A percentile compares a stretch with the other conserved stretches of the same genome.
phyloP scores from a whole-genome alignment of 2,797 vertebrate species.

The Poliocrania exsul region DNA sequence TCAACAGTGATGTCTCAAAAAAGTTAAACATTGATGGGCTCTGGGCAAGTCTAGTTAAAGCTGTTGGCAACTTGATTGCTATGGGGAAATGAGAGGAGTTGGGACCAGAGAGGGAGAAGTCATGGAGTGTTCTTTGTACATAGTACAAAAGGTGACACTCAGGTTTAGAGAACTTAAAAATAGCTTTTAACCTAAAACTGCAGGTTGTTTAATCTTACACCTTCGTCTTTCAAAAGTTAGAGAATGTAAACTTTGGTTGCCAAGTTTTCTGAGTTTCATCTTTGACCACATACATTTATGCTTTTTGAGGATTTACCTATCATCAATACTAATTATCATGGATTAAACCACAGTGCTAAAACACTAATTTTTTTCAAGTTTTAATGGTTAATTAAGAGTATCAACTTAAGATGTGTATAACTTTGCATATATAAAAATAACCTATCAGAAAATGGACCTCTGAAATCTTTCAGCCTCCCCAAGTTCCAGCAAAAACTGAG shows the following conservation, averaged over 20 bases:
- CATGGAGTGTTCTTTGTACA: background rate
- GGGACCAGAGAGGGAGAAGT: background rate
- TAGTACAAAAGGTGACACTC: background rate
- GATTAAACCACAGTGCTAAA: background rate
- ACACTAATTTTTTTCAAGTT: background rate
- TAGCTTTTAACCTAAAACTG: background rate
- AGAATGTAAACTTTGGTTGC: background rate
- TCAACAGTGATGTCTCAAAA: background rate
- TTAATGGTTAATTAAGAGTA: background rate
- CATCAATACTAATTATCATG: background rate
- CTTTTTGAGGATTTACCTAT: background rate
- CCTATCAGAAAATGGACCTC: background rate
- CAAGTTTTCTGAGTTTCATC: background rate
- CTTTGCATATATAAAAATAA: background rate
- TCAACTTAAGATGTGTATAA: background rate
- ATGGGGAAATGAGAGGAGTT: background rate
- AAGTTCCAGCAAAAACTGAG: background rate
- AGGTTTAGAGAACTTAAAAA: slow-evolving; percentile 2
- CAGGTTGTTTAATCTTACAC: background rate
- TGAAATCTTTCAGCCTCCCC: background rate
- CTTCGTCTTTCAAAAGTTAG: background rate
- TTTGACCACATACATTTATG: background rate
- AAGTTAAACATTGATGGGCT: slow-evolving; percentile 59
- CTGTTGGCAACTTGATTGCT: background rate
- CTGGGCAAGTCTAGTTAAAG: background rate